A percentile compares a stretch with the other conserved stretches of the same genome.
Conservation (phyloP, 2,888 invertebrate genomes). For the Orgyia antiqua region DNA sequence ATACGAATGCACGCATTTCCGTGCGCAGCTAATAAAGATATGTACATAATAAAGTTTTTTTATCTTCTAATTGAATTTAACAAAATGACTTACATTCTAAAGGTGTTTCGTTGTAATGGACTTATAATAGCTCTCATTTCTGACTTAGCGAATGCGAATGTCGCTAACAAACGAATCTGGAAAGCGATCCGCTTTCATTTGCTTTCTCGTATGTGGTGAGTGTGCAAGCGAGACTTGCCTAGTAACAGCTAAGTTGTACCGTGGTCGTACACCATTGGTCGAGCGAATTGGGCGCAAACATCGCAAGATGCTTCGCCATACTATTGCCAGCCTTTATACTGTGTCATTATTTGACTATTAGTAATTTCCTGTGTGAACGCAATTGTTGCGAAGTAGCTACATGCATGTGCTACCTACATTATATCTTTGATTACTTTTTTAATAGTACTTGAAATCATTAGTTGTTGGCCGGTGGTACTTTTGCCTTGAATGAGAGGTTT, state of each 20-base stretch:
- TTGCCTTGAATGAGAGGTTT: too few species aligned
- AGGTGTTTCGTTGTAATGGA: too few species aligned
- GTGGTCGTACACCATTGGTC: slow-evolving; percentile 27
- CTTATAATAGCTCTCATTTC: too few species aligned
- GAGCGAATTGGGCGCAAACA: slow-evolving; percentile 12
- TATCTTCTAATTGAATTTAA: too few species aligned
- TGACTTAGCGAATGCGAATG: slow-evolving; percentile 8
- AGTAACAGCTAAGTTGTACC: slow-evolving; percentile 22
- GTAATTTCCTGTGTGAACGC: slow-evolving; percentile 16
- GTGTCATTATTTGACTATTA: slow-evolving; percentile 21
- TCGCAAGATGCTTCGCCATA: slow-evolving; percentile 11
- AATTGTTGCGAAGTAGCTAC: background rate
- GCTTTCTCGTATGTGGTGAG: slow-evolving; percentile 49
- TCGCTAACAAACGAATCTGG: slow-evolving; percentile 30
- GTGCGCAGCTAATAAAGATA: too few species aligned
- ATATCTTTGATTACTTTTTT: too few species aligned
- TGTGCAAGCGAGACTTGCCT: slow-evolving; percentile 30
- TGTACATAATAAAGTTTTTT: too few species aligned
- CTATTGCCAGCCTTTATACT: too few species aligned
- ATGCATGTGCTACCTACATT: background rate
- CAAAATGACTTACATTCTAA: too few species aligned
- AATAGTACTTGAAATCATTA: too few species aligned
- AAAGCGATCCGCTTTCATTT: slow-evolving; percentile 63
- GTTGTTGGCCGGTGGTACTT: too few species aligned
- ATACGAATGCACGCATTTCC: too few species aligned